A percentile compares a stretch with the other conserved stretches of the same genome.
These are phyloP conservation scores for Eidolon dupreanum DNA, from an alignment of 2,797 vertebrate species.

Conservation along the genomic window DNA sequence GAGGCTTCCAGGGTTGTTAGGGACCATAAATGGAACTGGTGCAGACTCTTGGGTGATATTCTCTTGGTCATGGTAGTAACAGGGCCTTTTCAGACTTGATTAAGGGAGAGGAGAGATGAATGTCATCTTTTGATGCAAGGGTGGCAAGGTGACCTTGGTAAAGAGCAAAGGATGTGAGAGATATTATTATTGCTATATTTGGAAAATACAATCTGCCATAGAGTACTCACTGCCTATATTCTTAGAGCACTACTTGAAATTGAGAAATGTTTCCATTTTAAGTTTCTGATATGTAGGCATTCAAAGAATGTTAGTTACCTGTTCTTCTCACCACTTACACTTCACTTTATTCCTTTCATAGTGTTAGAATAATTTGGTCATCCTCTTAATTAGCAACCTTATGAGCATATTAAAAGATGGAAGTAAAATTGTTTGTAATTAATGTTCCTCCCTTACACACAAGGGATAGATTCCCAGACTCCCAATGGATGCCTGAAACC, in stretches of 20 bases:
- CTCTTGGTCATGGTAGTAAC: background rate
- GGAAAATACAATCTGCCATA: background rate
- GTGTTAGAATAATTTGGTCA: background rate
- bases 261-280: constrained; percentile 17
- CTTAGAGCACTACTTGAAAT: background rate
- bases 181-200: background rate
- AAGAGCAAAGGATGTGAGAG: background rate
- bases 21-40: background rate
- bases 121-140: background rate
- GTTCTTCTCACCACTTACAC: background rate
- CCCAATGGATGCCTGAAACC: background rate
- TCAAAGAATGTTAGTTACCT: background rate
- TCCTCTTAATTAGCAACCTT: background rate
- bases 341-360: background rate
- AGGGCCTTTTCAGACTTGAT: background rate
- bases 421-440: background rate
- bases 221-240: background rate
- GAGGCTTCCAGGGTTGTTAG: background rate
- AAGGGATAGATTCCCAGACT: background rate
- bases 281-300: background rate
- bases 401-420: background rate
- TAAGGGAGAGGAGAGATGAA: background rate
- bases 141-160: background rate
- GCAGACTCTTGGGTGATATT: background rate
- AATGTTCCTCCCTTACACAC: no score